These are phyloP conservation scores for Dusona sp. DNA, from an alignment of 2,888 invertebrate genomes.

Conservation along the genomic window DNA sequence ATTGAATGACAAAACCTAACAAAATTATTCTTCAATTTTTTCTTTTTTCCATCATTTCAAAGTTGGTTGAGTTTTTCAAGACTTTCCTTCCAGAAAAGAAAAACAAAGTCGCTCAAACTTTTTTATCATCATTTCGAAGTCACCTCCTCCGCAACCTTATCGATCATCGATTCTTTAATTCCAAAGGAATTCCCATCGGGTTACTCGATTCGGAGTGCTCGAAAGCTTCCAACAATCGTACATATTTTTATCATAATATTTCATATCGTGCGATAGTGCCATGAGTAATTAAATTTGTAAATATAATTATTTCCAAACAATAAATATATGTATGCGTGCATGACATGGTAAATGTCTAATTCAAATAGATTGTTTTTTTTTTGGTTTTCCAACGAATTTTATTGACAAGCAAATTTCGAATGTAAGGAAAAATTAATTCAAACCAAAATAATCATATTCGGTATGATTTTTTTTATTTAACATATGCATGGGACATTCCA, in stretches of 20 bases:
- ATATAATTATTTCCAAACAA: slow-evolving; percentile 55
- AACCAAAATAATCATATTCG: background rate
- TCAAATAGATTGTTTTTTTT: background rate
- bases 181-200: too few species aligned
- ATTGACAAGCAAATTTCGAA: background rate
- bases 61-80: background rate
- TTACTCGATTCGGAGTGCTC: too few species aligned
- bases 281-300: slow-evolving; percentile 60
- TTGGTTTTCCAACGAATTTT: background rate
- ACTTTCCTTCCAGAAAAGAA: background rate
- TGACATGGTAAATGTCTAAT: slow-evolving; percentile 32
- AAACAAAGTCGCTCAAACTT: background rate
- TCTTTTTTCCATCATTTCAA: background rate
- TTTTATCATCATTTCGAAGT: background rate
- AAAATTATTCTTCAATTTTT: background rate
- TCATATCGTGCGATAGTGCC: slow-evolving; percentile 52
- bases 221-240: background rate
- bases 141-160: background rate
- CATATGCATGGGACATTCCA: background rate
- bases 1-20: slow-evolving; percentile 62
- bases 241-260: slow-evolving; percentile 1
- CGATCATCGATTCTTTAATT: background rate
- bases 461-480: background rate
- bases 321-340: background rate
- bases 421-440: slow-evolving; percentile 19